Evolutionary conservation across 1,140 invertebrate genomes (phyloP).

Genomic region (Danaus plexippus): DNA sequence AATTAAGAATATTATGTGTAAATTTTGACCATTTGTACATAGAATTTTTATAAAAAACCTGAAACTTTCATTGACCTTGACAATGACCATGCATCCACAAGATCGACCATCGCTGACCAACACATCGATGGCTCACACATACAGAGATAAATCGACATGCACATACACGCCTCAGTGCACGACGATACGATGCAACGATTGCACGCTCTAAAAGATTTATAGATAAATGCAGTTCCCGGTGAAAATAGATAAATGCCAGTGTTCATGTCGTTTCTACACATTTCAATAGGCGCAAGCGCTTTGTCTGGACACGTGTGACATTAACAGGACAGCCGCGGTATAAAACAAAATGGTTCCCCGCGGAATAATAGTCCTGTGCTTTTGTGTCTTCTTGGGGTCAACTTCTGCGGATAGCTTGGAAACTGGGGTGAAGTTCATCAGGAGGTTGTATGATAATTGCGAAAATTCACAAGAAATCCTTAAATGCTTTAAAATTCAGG

Average conservation of each 20-base stretch:
- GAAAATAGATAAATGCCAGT: constrained; percentile 73
- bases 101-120: constrained; percentile 31
- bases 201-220: constrained; percentile 73
- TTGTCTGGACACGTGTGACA: constrained; percentile 49
- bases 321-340: constrained; percentile 38
- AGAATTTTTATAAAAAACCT: constrained; percentile 21
- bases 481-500: constrained; percentile 79
- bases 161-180: constrained; percentile 61
- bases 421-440: constrained; percentile 58
- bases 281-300: constrained; percentile 64
- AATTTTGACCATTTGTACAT: too few species aligned
- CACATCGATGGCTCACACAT: constrained; percentile 30
- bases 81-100: constrained; percentile 35
- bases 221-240: constrained; percentile 71
- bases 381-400: constrained; percentile 39
- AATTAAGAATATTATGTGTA: too few species aligned
- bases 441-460: constrained; percentile 75
- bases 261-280: constrained; percentile 65
- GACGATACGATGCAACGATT: constrained; percentile 66
- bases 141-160: constrained; percentile 30
- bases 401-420: constrained; percentile 48
- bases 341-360: constrained; percentile 50
- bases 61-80: constrained; percentile 25
- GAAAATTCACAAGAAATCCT: constrained; percentile 73
- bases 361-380: constrained; percentile 52